Percentiles rank a stretch among this genome's conserved stretches.
Evolutionary conservation across 2,888 invertebrate genomes (phyloP).

Genomic region (Cryptocephalus moraei): DNA sequence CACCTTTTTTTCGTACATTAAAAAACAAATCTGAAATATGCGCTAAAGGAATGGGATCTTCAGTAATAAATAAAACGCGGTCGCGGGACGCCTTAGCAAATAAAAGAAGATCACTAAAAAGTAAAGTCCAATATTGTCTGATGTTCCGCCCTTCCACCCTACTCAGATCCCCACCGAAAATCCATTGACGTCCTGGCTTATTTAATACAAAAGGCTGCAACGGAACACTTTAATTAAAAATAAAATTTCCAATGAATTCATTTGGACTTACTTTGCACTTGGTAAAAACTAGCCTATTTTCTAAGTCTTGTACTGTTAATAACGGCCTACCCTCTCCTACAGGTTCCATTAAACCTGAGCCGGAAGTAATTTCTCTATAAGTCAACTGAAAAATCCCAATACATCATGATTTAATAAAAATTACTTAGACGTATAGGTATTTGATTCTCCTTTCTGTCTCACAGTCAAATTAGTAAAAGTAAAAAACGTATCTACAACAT

Average conservation of each 20-base stretch:
- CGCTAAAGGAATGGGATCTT: slow-evolving; percentile 70
- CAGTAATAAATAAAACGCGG: slow-evolving; percentile 76
- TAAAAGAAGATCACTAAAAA: slow-evolving; percentile 74
- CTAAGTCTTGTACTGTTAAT: slow-evolving; percentile 73
- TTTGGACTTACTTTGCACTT: slow-evolving; percentile 60
- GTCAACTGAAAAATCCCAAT: slow-evolving; percentile 41
- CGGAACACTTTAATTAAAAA: slow-evolving; percentile 3
- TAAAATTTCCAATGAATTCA: not conserved
- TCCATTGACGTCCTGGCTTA: slow-evolving; percentile 79
- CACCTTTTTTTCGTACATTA: slow-evolving; percentile 75
- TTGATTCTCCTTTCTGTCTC: too few species aligned
- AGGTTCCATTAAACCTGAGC: slow-evolving; percentile 77
- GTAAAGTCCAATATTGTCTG: slow-evolving; percentile 75
- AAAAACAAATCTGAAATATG: slow-evolving; percentile 77
- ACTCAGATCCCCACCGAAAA: slow-evolving; percentile 77
- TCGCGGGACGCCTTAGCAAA: slow-evolving; percentile 82
- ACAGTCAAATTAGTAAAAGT: too few species aligned
- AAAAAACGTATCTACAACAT: too few species aligned
- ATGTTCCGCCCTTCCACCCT: slow-evolving; percentile 74
- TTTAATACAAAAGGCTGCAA: slow-evolving; percentile 68
- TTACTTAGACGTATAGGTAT: too few species aligned
- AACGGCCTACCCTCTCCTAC: slow-evolving; percentile 74
- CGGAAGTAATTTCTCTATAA: slow-evolving; percentile 75
- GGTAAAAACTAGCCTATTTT: slow-evolving; percentile 80
- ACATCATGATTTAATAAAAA: too few species aligned